phyloP scores from a whole-genome alignment of 2,888 invertebrate genomes.

The Drosophila emarginata region DNA sequence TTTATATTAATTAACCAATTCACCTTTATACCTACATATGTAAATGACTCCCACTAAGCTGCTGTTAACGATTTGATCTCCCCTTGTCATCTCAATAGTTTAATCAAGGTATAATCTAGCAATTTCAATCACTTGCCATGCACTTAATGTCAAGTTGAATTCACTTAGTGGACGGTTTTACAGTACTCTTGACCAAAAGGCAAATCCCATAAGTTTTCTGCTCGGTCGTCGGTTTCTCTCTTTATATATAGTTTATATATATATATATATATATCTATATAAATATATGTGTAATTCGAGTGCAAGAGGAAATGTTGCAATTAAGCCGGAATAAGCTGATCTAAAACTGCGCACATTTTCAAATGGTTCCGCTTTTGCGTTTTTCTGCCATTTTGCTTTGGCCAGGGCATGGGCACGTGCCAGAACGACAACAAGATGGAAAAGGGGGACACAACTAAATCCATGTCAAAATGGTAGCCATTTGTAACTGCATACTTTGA shows the following conservation, averaged over 20 bases:
- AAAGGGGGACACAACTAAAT: constrained; percentile 45
- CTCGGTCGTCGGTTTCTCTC: neutral
- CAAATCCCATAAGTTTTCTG: constrained; percentile 21
- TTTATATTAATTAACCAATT: no score
- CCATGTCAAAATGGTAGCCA: constrained; percentile 62
- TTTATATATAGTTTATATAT: neutral
- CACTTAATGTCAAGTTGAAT: constrained; percentile 44
- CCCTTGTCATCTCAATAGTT: constrained; percentile 5
- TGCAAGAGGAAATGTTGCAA: constrained; percentile 49
- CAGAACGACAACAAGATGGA: neutral
- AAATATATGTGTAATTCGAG: neutral
- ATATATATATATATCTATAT: neutral
- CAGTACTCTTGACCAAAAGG: constrained; percentile 44
- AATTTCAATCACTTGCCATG: constrained; percentile 7
- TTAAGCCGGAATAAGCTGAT: constrained; percentile 72
- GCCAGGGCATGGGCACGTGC: constrained; percentile 19
- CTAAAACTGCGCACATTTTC: constrained; percentile 40
- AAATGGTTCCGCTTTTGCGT: constrained; percentile 31
- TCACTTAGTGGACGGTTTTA: constrained; percentile 30
- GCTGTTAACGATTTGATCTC: neutral
- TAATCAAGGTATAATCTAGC: constrained; percentile 19
- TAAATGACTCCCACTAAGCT: no score
- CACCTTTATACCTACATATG: no score
- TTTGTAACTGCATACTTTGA: constrained; percentile 46
- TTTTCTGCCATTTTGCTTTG: constrained; percentile 26